Evolutionary conservation across 2,797 vertebrate genomes (phyloP), one percentile per base, ranked within the genome.

Genomic region (Brachymystax lenok): DNA sequence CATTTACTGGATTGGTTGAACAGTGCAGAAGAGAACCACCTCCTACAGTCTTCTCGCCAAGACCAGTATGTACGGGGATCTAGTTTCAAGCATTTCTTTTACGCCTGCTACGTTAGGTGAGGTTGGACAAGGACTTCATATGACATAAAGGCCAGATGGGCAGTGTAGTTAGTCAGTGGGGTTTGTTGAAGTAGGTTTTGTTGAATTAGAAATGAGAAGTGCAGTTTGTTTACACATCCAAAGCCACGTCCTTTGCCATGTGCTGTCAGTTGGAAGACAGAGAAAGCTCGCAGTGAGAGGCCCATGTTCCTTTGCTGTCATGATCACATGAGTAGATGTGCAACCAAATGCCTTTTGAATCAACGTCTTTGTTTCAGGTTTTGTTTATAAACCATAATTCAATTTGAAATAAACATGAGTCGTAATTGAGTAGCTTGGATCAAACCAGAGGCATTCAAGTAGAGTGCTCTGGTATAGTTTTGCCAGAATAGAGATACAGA

Each of bases 191-290:
- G 21, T n/a, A 12, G n/a, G 8, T 10, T 61, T n/a, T 61, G 59
- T 24, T 5, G 1, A 8, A 10, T 24, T 61, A 61, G 16, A 61
- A 61, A 61, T 61, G 59, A 61, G 59, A 61, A 61, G 59, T 61
- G 27, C 16, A 8, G 66, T 33, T 66, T 75, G 74, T 75, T 68
- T 33, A 54, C 46, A 67, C 8, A 61, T 8, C 3, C 19, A 51
- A 68, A 54, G 28, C 74, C 74, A 75, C 64, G 35, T 75, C 64
- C 64, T 75, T 13, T 66, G 27, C 54, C 7, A 5, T 30, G 30
- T 69, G 33, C 30, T 17, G 5, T 30, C 3, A 16, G 66, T 68
- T 35, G 30, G 33, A n/a, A 35, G 17, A 69, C 16, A 21, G 33
- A 19, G 27, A 30, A n/a, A 67, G 27, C 64, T 17, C 1, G 17